Evolutionary conservation across 2,888 invertebrate genomes (phyloP), one percentile per base, ranked within the genome.

Genomic region (Polyommatus icarus): DNA sequence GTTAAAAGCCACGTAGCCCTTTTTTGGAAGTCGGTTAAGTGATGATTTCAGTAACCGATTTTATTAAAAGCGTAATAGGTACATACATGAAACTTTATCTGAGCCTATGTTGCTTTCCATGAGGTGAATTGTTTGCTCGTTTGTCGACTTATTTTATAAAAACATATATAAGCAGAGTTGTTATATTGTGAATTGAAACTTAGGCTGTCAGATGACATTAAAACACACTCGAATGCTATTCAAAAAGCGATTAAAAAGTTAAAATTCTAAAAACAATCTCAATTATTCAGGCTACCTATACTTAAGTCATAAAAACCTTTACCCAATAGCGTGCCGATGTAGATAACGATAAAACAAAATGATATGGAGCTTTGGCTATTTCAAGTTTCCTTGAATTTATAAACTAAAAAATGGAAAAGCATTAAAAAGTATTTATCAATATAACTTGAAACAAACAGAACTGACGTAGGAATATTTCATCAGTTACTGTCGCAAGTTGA

Each of bases 221-320:
- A 59, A 59, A 59, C 46, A 59, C 7, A 20, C 59, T 59, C 12
- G 57, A 20, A 46, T 3, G 46, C 59, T 1, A 20, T 18, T 59
- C 59, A 59, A 59, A 59, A 59, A 20, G 20, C 59, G n/a, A 59
- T 20, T 54, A 54, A 29, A 61, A 15, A 46, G 46, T 73, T 73
- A 73, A 78, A 46, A 72, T 10, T 57, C 20, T 29, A 76, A 36
- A 59, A 61, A 61, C 24, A 61, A 61, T 61, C 24, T 67, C 67
- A 29, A 29, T 67, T 29, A 67, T 67, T 67, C 67, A 67, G 67
- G 32, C 67, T 67, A 67, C 67, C 67, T 67, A 67, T 67, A 82
- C 81, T 83, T 80, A 81, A 80, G 79, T 81, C 82, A 79, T 82
- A 81, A 82, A 79, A 81, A 78, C 76, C 36, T 78, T 57, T 73